Percentiles rank a stretch among this genome's conserved stretches.
Evolutionary conservation across 2,888 invertebrate genomes (phyloP).

Genomic region (Oxytorus armatus): DNA sequence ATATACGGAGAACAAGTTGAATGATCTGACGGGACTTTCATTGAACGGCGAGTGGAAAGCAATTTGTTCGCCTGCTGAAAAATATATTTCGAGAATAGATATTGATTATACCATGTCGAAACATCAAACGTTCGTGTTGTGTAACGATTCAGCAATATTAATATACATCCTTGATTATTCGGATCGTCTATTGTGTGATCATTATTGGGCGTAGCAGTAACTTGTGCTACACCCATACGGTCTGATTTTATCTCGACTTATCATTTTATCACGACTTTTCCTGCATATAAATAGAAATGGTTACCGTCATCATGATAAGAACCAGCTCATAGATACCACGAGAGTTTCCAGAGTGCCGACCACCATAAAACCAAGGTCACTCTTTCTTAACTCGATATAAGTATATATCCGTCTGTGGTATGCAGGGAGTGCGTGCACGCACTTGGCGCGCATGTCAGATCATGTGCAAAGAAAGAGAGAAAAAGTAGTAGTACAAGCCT

Average conservation of each 20-base stretch:
- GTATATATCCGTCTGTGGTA: slow-evolving; percentile 22
- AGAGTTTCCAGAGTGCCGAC: slow-evolving; percentile 53
- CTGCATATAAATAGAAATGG: slow-evolving; percentile 11
- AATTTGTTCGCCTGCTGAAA: no score
- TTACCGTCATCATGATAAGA: slow-evolving; percentile 14
- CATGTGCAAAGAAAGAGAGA: background rate
- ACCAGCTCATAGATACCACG: slow-evolving; percentile 35
- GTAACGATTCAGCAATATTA: no score
- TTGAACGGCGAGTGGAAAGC: no score
- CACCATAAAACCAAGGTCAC: slow-evolving; percentile 74
- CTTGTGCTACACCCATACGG: background rate
- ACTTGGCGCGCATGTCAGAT: slow-evolving; percentile 42
- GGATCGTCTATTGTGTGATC: background rate
- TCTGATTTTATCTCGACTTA: background rate
- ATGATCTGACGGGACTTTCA: no score
- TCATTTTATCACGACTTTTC: slow-evolving; percentile 5
- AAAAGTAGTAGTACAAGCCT: slow-evolving; percentile 5
- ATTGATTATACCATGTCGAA: no score
- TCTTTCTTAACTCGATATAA: background rate
- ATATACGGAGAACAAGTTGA: no score
- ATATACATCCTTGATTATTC: background rate
- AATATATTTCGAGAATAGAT: no score
- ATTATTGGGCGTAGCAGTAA: background rate
- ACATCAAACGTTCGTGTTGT: no score
- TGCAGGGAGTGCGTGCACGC: slow-evolving; percentile 23